Conservation (phyloP, 2,888 invertebrate species). For the Aradus depressus region DNA sequence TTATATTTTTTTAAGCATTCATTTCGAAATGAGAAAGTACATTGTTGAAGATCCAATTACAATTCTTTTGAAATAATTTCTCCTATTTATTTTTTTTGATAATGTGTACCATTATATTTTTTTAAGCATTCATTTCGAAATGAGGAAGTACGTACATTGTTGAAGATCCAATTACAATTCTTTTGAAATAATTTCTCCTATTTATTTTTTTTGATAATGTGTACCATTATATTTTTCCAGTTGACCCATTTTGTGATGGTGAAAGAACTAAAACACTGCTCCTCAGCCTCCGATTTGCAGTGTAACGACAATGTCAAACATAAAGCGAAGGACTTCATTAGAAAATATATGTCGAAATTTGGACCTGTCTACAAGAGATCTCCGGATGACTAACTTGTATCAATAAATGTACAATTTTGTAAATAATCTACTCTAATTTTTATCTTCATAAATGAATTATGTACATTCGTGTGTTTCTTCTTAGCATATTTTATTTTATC, state of each 20-base stretch:
- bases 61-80: too few species aligned
- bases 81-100: too few species aligned
- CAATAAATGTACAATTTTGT: slow-evolving; percentile 6
- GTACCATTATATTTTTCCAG: slow-evolving; percentile 43
- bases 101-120: background rate
- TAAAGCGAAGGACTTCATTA: slow-evolving; percentile 90
- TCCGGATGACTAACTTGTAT: slow-evolving; percentile 44
- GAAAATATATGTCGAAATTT: slow-evolving; percentile 92
- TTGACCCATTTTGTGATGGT: slow-evolving; percentile 90
- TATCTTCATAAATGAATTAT: background rate
- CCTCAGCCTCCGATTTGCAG: slow-evolving; percentile 69
- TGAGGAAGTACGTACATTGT: too few species aligned
- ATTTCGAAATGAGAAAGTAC: background rate
- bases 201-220: too few species aligned
- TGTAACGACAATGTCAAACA: slow-evolving; percentile 86
- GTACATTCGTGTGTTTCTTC: slow-evolving; percentile 1
- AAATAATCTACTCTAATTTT: slow-evolving; percentile 1
- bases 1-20: background rate
- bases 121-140: background rate
- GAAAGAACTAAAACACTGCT: slow-evolving; percentile 87
- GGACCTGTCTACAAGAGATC: slow-evolving; percentile 65
- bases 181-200: too few species aligned
- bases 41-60: too few species aligned
- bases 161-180: too few species aligned
- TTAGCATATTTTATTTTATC: background rate